Base-by-base conservation (phyloP, 2,888 invertebrate species). In the Drosophila planitibia region DNA sequence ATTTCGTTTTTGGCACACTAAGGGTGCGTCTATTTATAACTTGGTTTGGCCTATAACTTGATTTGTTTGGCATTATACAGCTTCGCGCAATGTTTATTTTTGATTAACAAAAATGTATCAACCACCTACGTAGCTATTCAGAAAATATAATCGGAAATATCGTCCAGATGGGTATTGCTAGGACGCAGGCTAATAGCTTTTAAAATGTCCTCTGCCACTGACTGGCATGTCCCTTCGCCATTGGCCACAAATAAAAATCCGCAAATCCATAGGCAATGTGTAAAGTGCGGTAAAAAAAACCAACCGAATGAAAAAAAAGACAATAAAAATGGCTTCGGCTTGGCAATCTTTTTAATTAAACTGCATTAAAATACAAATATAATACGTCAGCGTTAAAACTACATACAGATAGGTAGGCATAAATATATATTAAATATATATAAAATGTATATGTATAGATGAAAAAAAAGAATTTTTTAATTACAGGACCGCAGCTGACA, bases 201-300 rank as follows among this genome's bases (percentile, higher is more conserved):
- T 22, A 25, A 57, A 68, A 4, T 37, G n/a, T 4, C 39, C 32
- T 5, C 58, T 62, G 70, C 32, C n/a, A 16, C 12, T 57, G 68
- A 51, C 39, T 37, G 7, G 5, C 30, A 28, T 22, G 16, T 37
- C 10, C 79, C 51, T 51, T 53, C 49, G 63, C n/a, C 58, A 51
- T 52, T 58, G 55, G 75, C 66, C 60, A 65, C 71, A 74, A 80
- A 83, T 76, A 85, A 74, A 79, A 70, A 76, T 81, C 74, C 74
- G 37, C 83, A 83, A 82, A 85, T 82, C 63, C 81, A 74, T 74
- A 83, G 85, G 79, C 79, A 83, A 85, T 70, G 69, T 74, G 77
- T 68, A 68, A 76, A 71, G 22, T 49, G 63, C 30, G 51, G 53
- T 33, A 30, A 61, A 60, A 58, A 66, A 33, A 28, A 47, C 19